Evolutionary conservation across 2,113 vertebrate species (phyloP).

Genomic region (Suncus etruscus): DNA sequence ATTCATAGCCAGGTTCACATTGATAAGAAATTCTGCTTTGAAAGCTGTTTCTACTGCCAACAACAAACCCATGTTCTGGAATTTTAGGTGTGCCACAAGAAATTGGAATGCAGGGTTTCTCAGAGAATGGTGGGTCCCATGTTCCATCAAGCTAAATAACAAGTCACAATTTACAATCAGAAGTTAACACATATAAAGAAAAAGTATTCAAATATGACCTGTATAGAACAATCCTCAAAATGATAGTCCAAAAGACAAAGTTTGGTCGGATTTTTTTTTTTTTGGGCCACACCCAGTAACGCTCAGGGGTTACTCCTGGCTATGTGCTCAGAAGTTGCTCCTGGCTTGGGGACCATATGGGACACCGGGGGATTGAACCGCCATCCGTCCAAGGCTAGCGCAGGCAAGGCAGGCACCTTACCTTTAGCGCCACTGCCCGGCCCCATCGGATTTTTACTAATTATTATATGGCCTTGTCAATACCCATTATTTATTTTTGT

Average conservation of each 20-base stretch:
- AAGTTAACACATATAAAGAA: not conserved
- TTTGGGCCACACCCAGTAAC: too few species aligned
- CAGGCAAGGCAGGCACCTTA: too few species aligned
- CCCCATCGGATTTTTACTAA: not conserved
- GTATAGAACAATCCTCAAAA: not conserved
- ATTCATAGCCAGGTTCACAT: conserved; percentile 93
- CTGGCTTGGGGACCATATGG: too few species aligned
- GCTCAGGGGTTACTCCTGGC: too few species aligned
- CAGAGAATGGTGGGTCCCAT: conserved; percentile 93
- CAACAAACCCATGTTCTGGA: conserved; percentile 89
- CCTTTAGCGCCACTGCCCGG: too few species aligned
- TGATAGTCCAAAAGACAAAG: not conserved
- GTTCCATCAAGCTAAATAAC: conserved; percentile 88
- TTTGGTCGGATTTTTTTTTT: not conserved
- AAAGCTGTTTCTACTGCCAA: conserved; percentile 90
- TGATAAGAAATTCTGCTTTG: conserved; percentile 90
- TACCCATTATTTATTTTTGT: not conserved
- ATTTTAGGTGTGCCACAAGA: conserved; percentile 90
- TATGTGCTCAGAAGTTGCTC: too few species aligned
- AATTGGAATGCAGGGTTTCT: conserved; percentile 90
- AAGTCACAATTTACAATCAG: conserved; percentile 42
- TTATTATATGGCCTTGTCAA: not conserved
- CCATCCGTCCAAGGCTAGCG: too few species aligned
- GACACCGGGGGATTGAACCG: too few species aligned
- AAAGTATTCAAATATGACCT: not conserved